Conservation (phyloP, 2,797 vertebrate species). For the Artibeus jamaicensis region DNA sequence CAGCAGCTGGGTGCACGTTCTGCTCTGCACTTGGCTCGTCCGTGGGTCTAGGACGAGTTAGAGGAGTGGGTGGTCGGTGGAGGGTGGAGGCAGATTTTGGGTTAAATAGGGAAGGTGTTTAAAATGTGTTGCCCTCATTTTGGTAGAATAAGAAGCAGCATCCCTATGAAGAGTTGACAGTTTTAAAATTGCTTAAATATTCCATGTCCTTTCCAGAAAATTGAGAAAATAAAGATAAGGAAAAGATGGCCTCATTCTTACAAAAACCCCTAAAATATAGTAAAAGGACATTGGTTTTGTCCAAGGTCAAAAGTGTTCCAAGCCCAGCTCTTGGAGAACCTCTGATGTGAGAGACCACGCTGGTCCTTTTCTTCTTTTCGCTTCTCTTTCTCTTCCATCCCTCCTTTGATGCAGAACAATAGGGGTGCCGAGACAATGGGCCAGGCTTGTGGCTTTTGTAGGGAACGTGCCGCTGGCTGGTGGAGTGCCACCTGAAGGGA, state of each 20-base stretch:
- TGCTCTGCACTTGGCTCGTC: neutral
- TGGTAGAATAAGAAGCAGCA: neutral
- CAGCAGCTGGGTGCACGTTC: neutral
- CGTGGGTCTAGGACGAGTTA: neutral
- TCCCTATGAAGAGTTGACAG: neutral
- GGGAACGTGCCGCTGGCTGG: neutral
- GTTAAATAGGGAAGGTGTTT: neutral
- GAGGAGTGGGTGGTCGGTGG: neutral
- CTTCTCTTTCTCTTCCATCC: constrained; percentile 1
- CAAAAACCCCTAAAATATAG: neutral
- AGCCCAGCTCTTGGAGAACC: neutral
- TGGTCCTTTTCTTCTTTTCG: constrained; percentile 44
- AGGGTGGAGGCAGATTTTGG: neutral
- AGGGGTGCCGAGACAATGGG: constrained; percentile 40
- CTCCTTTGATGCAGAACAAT: constrained; percentile 56
- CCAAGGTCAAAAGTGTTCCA: constrained; percentile 48
- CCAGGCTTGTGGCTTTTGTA: neutral
- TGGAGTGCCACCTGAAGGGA: neutral
- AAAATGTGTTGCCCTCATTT: neutral
- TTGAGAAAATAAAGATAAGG: constrained; percentile 27
- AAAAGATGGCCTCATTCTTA: constrained; percentile 1
- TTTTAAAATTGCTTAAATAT: neutral
- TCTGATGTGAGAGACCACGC: neutral
- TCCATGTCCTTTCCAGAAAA: constrained; percentile 16
- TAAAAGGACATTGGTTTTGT: constrained; percentile 28